Conservation (phyloP, 2,797 vertebrate genomes). For the Bradypus variegatus region DNA sequence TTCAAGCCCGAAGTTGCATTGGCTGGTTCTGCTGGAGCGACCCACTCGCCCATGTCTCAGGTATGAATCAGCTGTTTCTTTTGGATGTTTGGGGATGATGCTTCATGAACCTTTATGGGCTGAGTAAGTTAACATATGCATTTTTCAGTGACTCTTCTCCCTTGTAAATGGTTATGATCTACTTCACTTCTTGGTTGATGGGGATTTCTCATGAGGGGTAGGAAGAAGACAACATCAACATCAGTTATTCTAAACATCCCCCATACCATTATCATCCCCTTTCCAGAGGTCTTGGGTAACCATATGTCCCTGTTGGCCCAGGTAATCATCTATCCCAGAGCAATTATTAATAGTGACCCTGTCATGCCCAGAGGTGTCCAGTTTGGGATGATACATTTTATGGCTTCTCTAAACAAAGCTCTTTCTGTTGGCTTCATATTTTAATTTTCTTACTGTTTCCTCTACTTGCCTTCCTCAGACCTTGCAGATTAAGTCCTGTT, state of each 20-base stretch:
- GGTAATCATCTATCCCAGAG: background rate
- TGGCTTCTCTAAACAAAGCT: background rate
- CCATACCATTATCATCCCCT: background rate
- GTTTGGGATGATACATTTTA: background rate
- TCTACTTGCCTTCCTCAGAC: background rate
- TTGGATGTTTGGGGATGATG: background rate
- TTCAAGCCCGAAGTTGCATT: constrained; percentile 84
- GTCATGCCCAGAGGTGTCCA: background rate
- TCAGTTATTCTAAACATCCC: background rate
- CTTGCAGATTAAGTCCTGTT: background rate
- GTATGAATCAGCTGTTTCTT: constrained; percentile 66
- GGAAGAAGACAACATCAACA: background rate
- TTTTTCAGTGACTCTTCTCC: background rate
- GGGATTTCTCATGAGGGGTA: background rate
- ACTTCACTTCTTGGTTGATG: background rate
- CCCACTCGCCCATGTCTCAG: constrained; percentile 91
- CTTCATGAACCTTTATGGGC: background rate
- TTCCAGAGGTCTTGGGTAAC: background rate
- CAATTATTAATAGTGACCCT: background rate
- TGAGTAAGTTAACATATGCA: background rate
- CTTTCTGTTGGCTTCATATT: background rate
- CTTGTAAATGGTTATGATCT: background rate
- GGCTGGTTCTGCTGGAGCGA: constrained; percentile 67
- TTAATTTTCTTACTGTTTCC: background rate
- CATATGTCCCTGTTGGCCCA: background rate